Evolutionary conservation across 1,140 invertebrate species (phyloP), one percentile per base, ranked within the genome.

Genomic region (Lucilia sericata): DNA sequence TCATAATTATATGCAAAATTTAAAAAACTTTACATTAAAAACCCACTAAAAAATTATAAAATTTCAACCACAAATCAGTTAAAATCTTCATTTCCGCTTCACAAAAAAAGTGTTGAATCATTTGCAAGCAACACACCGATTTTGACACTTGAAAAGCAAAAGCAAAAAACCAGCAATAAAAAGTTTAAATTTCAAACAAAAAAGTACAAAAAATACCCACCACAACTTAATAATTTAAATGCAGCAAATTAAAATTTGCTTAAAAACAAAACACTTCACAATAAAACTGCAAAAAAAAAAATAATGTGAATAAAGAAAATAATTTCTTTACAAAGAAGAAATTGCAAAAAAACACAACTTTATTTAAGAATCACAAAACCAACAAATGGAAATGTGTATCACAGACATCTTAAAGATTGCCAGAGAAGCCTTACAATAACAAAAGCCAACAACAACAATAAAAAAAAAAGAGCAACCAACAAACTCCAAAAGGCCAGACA

Each of bases 351-450:
- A 60, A 60, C 13, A 60, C 5, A 14, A 17, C 55, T 60, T 17
- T 60, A 60, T 60, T 14, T 60, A 60, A 60, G 55, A 60, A 60
- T 60, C 14, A n/a, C 55, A n/a, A n/a, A 60, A 60, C 13, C 55
- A 60, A 60, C 55, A 60, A n/a, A 60, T n/a, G 21, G 19, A 70
- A 70, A 70, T 21, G 65, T 70, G 51, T 55, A 55, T 12, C 17
- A 55, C 12, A 55, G 17, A 55, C 42, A 55, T 12, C 17, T 70
- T n/a, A 70, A 70, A 70, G 21, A 70, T 10, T 25, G n/a, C 17
- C 65, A 70, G 21, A 21, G 65, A 70, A 70, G 65, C 65, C 65
- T 17, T n/a, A 70, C 65, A 70, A 70, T 70, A 70, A 19, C n/a
- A 70, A 14, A 8, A 55, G 17, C 1, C 25, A 30, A 30, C 25